phyloP scores from a whole-genome alignment of 2,113 vertebrate genomes.

The Plecotus auritus region DNA sequence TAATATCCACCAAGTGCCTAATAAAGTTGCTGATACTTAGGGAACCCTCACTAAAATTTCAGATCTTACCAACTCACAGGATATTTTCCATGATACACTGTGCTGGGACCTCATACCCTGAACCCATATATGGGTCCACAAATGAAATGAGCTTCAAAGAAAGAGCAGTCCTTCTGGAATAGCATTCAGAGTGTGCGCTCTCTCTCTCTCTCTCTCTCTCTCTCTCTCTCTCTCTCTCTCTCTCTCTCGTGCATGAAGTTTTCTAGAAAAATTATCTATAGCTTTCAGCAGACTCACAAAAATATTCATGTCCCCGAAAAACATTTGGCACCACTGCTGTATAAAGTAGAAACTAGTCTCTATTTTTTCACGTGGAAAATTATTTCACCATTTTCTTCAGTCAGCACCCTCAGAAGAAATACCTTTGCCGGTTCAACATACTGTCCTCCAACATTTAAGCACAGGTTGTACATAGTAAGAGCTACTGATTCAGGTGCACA shows the following conservation, averaged over 20 bases:
- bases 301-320: neutral
- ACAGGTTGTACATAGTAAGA: neutral
- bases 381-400: neutral
- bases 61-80: neutral
- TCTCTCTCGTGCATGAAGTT: neutral
- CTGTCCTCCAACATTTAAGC: neutral
- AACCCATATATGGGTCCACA: neutral
- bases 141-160: neutral
- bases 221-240: neutral
- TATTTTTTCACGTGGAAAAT: neutral
- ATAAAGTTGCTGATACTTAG: neutral
- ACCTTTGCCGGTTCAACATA: neutral
- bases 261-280: neutral
- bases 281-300: neutral
- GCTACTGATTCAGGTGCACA: neutral
- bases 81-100: neutral
- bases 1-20: neutral
- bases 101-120: neutral
- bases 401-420: neutral
- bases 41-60: neutral
- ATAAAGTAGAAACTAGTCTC: neutral
- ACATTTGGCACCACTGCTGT: neutral
- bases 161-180: neutral
- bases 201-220: neutral
- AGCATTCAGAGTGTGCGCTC: neutral